Conservation (phyloP, 2,113 vertebrate genomes). For the Etheostoma cragini region DNA sequence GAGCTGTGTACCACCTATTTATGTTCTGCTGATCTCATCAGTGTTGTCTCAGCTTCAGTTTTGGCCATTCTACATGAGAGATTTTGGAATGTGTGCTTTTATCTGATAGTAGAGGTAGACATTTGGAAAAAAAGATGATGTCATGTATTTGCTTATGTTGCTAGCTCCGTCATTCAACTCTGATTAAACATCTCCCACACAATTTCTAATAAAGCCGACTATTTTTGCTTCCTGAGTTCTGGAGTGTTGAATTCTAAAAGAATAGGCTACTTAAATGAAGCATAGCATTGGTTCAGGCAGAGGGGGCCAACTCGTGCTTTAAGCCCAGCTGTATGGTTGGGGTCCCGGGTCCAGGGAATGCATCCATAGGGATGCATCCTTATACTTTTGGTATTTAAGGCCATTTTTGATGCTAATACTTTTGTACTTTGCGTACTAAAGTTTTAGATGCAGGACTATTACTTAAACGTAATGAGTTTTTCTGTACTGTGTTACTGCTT, state of each 20-base stretch:
- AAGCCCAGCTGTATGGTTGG: background rate
- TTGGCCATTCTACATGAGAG: too few relatives aligned
- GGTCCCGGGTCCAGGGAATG: background rate
- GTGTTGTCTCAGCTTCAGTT: background rate
- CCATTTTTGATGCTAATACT: background rate
- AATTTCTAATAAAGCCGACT: background rate
- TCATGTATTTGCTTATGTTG: background rate
- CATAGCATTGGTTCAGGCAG: background rate
- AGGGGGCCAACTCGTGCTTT: background rate
- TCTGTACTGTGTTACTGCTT: background rate
- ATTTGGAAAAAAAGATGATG: background rate
- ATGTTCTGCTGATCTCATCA: background rate
- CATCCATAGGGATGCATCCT: too few relatives aligned
- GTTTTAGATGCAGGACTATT: background rate
- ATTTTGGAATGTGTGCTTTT: background rate
- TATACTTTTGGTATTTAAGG: background rate
- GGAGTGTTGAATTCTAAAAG: background rate
- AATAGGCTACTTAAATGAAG: background rate
- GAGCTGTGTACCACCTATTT: background rate
- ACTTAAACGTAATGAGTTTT: background rate
- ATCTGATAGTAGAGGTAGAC: background rate
- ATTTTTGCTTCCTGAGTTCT: background rate
- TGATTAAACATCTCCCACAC: background rate
- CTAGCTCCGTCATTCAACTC: background rate
- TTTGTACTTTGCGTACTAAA: background rate